A percentile compares a stretch with the other conserved stretches of the same genome.
Evolutionary conservation across 1,140 invertebrate species (phyloP).

Genomic region (Pseudomyrmex dendroicus): DNA sequence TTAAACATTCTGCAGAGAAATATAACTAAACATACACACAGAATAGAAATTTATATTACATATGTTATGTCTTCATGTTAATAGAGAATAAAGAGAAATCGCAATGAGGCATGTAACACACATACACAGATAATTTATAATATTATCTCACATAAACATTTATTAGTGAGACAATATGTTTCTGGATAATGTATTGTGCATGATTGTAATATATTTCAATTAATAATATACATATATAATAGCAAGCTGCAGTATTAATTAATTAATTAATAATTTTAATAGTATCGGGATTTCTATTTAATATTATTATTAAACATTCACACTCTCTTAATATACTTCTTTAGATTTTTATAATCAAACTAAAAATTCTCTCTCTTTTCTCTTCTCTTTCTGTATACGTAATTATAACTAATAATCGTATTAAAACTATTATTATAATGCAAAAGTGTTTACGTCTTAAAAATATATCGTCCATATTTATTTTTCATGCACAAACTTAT

Average conservation of each 20-base stretch:
- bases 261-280: not conserved
- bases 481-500: not conserved
- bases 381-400: not conserved
- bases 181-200: not conserved
- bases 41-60: not conserved
- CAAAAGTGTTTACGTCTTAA: constrained; percentile 2
- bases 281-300: not conserved
- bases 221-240: constrained; percentile 27
- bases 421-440: not conserved
- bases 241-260: not conserved
- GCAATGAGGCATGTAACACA: not conserved
- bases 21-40: not conserved
- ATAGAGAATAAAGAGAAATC: constrained; percentile 6
- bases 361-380: not conserved
- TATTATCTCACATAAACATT: not conserved
- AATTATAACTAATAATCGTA: not conserved
- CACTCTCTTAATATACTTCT: not conserved
- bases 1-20: not conserved
- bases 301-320: not conserved
- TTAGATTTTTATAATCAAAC: not conserved
- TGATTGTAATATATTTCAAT: constrained; percentile 1
- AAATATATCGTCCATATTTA: not conserved
- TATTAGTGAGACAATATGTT: not conserved
- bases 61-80: not conserved
- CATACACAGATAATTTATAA: not conserved